Percentiles rank a stretch among this genome's conserved stretches.
Conservation (phyloP, 2,888 invertebrate species). For the Drosophila bunnanda region DNA sequence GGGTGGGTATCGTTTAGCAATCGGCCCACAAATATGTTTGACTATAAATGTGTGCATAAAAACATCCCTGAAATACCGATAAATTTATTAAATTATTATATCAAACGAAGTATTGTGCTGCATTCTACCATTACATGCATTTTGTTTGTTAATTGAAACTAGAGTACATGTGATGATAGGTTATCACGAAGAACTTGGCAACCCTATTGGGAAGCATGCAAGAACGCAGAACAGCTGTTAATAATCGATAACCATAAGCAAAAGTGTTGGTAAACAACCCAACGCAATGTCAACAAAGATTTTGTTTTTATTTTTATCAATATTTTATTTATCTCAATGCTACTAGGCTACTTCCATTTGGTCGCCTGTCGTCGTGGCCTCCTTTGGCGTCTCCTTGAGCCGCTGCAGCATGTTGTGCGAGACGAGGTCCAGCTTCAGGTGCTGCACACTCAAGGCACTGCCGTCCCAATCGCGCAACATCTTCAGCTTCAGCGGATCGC, state of each 20-base stretch:
- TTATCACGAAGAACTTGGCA: background rate
- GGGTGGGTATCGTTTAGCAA: background rate
- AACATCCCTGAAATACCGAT: background rate
- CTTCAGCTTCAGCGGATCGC: slow-evolving; percentile 80
- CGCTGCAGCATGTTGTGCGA: slow-evolving; percentile 80
- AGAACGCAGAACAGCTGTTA: background rate
- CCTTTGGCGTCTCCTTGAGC: slow-evolving; percentile 54
- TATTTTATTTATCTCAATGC: background rate
- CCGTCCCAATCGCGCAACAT: slow-evolving; percentile 84
- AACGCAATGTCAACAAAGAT: slow-evolving; percentile 12
- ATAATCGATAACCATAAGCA: background rate
- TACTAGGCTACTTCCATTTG: slow-evolving; percentile 57
- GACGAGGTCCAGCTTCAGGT: slow-evolving; percentile 83
- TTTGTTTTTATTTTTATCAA: background rate
- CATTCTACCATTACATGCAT: background rate
- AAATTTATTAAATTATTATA: background rate
- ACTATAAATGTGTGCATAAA: no score
- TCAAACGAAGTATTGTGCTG: rapidly evolving
- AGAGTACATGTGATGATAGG: background rate
- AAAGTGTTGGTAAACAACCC: slow-evolving; percentile 5
- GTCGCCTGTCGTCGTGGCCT: slow-evolving; percentile 1
- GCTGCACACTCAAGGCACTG: slow-evolving; percentile 84
- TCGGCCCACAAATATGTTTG: no score
- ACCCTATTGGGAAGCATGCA: background rate
- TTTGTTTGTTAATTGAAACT: background rate